Evolutionary conservation across 2,113 vertebrate species (phyloP).

Genomic region (Oryctolagus cuniculus): DNA sequence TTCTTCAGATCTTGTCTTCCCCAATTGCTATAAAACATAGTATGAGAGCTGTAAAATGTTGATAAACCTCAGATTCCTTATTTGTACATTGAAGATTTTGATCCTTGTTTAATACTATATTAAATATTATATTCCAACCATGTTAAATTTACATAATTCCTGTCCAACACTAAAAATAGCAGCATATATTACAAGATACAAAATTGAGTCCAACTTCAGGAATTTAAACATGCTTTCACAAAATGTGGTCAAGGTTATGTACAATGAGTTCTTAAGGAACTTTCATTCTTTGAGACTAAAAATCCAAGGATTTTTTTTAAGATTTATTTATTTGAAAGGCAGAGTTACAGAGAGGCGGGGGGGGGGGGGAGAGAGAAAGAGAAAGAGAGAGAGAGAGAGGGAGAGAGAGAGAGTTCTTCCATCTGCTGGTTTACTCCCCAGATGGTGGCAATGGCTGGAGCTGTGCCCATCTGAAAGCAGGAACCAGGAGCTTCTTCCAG

Average conservation of each 20-base stretch:
- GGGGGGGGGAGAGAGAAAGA: too few species aligned
- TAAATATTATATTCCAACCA: neutral
- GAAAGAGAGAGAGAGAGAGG: too few species aligned
- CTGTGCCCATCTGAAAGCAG: too few species aligned
- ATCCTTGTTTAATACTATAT: neutral
- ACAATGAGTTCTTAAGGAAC: neutral
- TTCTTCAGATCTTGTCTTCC: neutral
- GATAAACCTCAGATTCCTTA: neutral
- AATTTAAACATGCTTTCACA: neutral
- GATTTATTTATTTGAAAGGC: too few species aligned
- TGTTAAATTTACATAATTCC: conserved; percentile 30
- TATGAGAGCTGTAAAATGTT: neutral
- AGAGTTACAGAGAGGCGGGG: too few species aligned
- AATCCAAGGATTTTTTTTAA: neutral
- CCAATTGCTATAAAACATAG: neutral
- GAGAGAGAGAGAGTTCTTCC: too few species aligned
- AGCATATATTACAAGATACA: neutral
- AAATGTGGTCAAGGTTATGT: neutral
- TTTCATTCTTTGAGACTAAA: neutral
- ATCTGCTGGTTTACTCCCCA: too few species aligned
- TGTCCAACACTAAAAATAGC: neutral
- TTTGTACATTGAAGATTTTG: neutral
- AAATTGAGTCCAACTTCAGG: neutral
- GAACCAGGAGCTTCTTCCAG: too few species aligned
- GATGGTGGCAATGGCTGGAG: too few species aligned